phyloP scores from a whole-genome alignment of 1,140 invertebrate species.

The Cydia pomonella region DNA sequence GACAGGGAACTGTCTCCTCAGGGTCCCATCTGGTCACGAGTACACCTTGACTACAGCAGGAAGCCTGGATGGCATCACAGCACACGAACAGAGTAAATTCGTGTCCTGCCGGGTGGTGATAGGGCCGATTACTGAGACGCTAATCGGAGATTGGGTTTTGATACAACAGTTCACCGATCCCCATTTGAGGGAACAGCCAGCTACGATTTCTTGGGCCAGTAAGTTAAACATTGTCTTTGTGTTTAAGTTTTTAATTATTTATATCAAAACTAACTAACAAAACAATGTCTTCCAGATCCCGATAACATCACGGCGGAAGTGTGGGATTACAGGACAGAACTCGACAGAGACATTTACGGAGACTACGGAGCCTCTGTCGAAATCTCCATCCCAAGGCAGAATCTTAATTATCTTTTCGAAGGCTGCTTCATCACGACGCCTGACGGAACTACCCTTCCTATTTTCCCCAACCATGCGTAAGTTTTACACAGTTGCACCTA shows the following conservation, averaged over 20 bases:
- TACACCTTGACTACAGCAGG: background rate
- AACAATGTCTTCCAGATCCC: background rate
- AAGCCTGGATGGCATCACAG: slow-evolving; percentile 5
- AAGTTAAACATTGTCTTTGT: background rate
- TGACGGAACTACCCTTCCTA: slow-evolving; percentile 12
- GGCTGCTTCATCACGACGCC: slow-evolving; percentile 28
- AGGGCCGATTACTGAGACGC: slow-evolving; percentile 19
- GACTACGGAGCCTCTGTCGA: slow-evolving; percentile 9
- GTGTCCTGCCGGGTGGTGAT: slow-evolving; percentile 28
- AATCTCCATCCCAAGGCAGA: slow-evolving; percentile 6
- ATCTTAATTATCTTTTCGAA: slow-evolving; percentile 15
- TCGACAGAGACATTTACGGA: background rate
- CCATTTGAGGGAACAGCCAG: slow-evolving; percentile 21
- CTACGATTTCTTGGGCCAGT: slow-evolving; percentile 17
- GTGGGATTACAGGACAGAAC: slow-evolving; percentile 8
- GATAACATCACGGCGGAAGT: background rate
- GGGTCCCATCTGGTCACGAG: background rate
- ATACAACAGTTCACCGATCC: slow-evolving; percentile 24
- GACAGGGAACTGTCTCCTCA: slow-evolving; percentile 18
- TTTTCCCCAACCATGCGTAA: background rate
- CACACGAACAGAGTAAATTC: slow-evolving; percentile 12
- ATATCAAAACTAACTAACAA: background rate
- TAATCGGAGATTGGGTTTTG: slow-evolving; percentile 22
- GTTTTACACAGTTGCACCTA: background rate
- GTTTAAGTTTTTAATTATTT: background rate